Base-by-base conservation (phyloP, 2,797 vertebrate genomes). In the Threskiornis aethiopicus region DNA sequence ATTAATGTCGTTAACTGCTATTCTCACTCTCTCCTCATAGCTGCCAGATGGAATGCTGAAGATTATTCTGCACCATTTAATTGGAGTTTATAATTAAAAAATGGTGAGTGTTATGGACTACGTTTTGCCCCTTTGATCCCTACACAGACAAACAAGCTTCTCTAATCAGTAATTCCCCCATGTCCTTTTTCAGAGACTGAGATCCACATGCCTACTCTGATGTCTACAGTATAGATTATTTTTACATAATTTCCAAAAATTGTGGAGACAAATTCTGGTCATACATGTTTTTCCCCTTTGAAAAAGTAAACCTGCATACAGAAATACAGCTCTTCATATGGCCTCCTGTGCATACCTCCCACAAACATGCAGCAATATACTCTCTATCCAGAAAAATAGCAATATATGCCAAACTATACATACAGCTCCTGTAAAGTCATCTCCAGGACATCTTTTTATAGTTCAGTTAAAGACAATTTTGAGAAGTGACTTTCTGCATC, bases 61-160 rank as follows among this genome's bases (percentile, higher is more conserved):
- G 90, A 95, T 96, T 95, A 97, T 89, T 96, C 90, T 92, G 91
- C 88, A 82, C 66, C 83, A 92, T 75, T 93, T 97, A 97, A 96
- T 94, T 96, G 90, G 80, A 96, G 73, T 83, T 97, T 94, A 90
- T 96, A 97, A 97, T 97, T 97, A 85, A 96, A 84, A 96, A 97
- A 90, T 35, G 51, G 70, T 28, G 90, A 87, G n/a, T 83, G 64
- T 73, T 93, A 76, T 35, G 47, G 81, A 85, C 84, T 84, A 28
- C 0, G 6, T 80, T 95, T 87, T 92, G 39, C 75, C 84, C 87
- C 47, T 92, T 73, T 96, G 95, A 97, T 94, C 93, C 77, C 47
- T 59, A 47, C 51, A 59, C n/a, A 96, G 86, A 82, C 73, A 94
- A 94, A 93, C 95, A 89, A 93, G 62, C 51, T 97, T 80, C 67